A percentile compares a stretch with the other conserved stretches of the same genome.
Conservation (phyloP, 2,113 vertebrate genomes). For the cattle (Bos taurus) region ARS-UCD2.0 NC_037339.1:5904501-5905000, state of each 20-base stretch:
- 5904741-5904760: neutral
- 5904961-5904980: neutral
- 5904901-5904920: neutral
- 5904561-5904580: neutral
- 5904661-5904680: neutral
- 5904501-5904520: slow-evolving; percentile 39
- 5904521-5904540: slow-evolving; percentile 38
- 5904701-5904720: neutral
- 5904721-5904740: neutral
- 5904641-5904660: neutral
- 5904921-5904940: neutral
- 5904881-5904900: neutral
- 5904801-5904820: neutral
- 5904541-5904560: slow-evolving; percentile 36
- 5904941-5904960: neutral
- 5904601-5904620: neutral
- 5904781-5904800: neutral
- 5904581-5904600: slow-evolving; percentile 25
- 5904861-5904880: neutral
- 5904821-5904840: neutral
- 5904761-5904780: neutral
- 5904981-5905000: neutral
- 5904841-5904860: neutral
- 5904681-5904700: neutral
- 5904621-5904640: neutral